Evolutionary conservation across 2,797 vertebrate genomes (phyloP).

Genomic region (Lutjanus campechanus): DNA sequence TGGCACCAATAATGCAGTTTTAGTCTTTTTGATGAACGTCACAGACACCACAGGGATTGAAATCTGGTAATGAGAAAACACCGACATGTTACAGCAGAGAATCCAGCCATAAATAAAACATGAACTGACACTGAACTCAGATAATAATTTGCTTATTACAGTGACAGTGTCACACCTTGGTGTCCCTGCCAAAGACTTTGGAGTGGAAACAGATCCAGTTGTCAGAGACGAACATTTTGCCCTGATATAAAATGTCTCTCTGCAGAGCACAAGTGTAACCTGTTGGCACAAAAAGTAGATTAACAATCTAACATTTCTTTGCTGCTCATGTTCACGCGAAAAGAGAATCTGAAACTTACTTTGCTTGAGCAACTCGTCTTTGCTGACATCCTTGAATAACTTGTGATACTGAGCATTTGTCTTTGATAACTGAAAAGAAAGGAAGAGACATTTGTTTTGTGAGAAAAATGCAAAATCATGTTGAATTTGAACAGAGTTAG

Average conservation of each 20-base stretch:
- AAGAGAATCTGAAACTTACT: slow-evolving; percentile 85
- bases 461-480: background rate
- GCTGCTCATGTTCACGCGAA: background rate
- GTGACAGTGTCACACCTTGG: slow-evolving; percentile 86
- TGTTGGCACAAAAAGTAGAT: slow-evolving; percentile 59
- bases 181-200: slow-evolving; percentile 97
- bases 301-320: background rate
- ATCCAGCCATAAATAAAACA: background rate
- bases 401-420: slow-evolving; percentile 95
- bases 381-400: slow-evolving; percentile 92
- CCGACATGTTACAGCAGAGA: background rate
- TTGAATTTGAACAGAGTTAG: background rate
- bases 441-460: background rate
- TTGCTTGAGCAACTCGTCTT: slow-evolving; percentile 91
- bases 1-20: slow-evolving; percentile 95
- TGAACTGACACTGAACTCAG: background rate
- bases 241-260: slow-evolving; percentile 97
- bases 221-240: slow-evolving; percentile 94
- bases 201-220: slow-evolving; percentile 99
- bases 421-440: slow-evolving; percentile 87
- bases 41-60: slow-evolving; percentile 91
- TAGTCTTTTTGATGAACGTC: slow-evolving; percentile 94
- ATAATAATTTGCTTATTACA: background rate
- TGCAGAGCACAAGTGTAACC: slow-evolving; percentile 98
- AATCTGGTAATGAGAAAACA: slow-evolving; percentile 84